Evolutionary conservation across 1,140 invertebrate species (phyloP).

Genomic region (Brachionus paranguensis): DNA sequence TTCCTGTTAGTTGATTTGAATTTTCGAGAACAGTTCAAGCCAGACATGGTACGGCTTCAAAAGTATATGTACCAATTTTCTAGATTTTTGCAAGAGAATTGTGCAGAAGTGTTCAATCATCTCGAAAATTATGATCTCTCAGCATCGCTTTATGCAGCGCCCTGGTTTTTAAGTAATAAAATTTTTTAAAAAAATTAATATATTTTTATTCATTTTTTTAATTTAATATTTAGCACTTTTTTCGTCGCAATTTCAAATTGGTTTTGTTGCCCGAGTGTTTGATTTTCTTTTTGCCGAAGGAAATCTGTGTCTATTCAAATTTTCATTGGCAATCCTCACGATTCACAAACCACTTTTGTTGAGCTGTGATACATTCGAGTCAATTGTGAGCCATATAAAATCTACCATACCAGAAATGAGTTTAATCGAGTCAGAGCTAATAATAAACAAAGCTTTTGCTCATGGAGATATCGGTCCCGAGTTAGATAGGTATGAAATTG

Average conservation of each 20-base stretch:
- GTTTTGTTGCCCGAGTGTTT: constrained; percentile 21
- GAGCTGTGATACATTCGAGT: constrained; percentile 29
- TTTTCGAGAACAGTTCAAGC: constrained; percentile 76
- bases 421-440: constrained; percentile 24
- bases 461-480: neutral
- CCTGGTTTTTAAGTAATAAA: constrained; percentile 24
- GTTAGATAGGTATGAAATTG: constrained; percentile 4
- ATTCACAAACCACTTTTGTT: constrained; percentile 21
- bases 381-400: constrained; percentile 13
- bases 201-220: neutral
- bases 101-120: constrained; percentile 5
- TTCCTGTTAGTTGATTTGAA: constrained; percentile 84
- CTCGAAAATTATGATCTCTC: neutral
- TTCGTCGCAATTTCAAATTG: constrained; percentile 33
- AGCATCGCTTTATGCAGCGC: constrained; percentile 10
- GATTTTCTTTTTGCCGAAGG: constrained; percentile 30
- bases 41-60: constrained; percentile 67
- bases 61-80: constrained; percentile 21
- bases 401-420: constrained; percentile 39
- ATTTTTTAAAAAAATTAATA: neutral
- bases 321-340: neutral
- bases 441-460: constrained; percentile 17
- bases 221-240: neutral
- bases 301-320: neutral
- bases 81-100: neutral